These are phyloP conservation scores for Rallus limicola DNA, from an alignment of 2,113 vertebrate genomes.

Conservation along the genomic window DNA sequence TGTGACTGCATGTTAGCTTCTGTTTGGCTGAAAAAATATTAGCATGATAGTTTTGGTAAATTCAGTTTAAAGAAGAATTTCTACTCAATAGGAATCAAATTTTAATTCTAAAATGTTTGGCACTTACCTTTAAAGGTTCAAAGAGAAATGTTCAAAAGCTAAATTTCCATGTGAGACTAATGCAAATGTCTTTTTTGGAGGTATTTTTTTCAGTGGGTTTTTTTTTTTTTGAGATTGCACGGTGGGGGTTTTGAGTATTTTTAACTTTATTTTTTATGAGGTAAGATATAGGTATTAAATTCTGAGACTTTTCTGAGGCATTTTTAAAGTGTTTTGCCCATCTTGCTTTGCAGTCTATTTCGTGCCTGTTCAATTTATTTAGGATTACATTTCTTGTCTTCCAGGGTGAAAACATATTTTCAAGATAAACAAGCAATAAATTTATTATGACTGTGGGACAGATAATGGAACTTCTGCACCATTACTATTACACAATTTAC, in stretches of 20 bases:
- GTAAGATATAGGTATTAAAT: neutral
- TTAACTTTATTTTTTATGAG: neutral
- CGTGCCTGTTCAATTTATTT: neutral
- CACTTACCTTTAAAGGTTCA: neutral
- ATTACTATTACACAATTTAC: neutral
- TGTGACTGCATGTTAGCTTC: neutral
- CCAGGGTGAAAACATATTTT: neutral
- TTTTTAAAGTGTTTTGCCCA: neutral
- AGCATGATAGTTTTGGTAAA: neutral
- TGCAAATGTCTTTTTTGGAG: neutral
- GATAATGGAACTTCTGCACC: neutral
- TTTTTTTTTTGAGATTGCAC: neutral
- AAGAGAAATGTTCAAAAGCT: neutral
- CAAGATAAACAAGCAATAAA: neutral
- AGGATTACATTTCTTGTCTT: conserved; percentile 1
- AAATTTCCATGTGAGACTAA: neutral
- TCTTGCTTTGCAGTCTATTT: neutral
- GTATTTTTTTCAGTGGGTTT: neutral
- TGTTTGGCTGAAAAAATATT: neutral
- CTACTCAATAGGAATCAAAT: neutral
- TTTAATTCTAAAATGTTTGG: neutral
- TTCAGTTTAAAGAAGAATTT: neutral
- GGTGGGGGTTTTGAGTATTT: neutral
- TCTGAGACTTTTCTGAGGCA: neutral
- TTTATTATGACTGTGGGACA: neutral